These are phyloP conservation scores for Diarsia rubi DNA, from an alignment of 2,888 invertebrate genomes.

Conservation along the genomic window DNA sequence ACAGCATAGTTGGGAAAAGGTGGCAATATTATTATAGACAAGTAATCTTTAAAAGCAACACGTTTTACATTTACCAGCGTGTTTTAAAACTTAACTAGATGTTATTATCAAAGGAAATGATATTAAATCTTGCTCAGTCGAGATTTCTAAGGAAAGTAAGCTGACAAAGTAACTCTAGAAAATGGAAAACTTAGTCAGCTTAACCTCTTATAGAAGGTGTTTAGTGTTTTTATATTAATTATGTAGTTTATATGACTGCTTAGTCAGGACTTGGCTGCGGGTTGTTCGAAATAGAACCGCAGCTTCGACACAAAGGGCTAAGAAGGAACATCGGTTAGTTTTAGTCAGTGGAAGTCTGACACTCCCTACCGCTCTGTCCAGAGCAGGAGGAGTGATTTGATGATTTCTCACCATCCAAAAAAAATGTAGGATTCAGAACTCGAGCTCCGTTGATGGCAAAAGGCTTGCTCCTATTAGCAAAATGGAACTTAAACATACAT, in stretches of 20 bases:
- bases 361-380: too few relatives aligned
- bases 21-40: too few relatives aligned
- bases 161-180: constrained; percentile 3
- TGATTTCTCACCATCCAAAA: too few relatives aligned
- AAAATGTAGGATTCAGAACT: too few relatives aligned
- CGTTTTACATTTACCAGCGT: constrained; percentile 2
- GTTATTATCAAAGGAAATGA: constrained; percentile 17
- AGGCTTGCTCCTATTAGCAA: not conserved
- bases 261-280: too few relatives aligned
- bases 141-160: constrained; percentile 5
- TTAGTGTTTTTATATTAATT: not conserved
- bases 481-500: too few relatives aligned
- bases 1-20: too few relatives aligned
- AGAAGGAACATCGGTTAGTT: too few relatives aligned
- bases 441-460: not conserved
- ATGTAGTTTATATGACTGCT: not conserved
- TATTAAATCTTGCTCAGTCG: constrained; percentile 14
- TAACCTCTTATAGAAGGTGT: constrained; percentile 6
- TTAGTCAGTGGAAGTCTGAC: too few relatives aligned
- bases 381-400: too few relatives aligned
- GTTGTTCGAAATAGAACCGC: too few relatives aligned
- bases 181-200: not conserved
- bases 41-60: not conserved
- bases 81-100: constrained; percentile 1
- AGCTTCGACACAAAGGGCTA: too few relatives aligned